These are phyloP conservation scores for Ruditapes philippinarum DNA, from an alignment of 1,140 invertebrate species.

Conservation along the genomic window DNA sequence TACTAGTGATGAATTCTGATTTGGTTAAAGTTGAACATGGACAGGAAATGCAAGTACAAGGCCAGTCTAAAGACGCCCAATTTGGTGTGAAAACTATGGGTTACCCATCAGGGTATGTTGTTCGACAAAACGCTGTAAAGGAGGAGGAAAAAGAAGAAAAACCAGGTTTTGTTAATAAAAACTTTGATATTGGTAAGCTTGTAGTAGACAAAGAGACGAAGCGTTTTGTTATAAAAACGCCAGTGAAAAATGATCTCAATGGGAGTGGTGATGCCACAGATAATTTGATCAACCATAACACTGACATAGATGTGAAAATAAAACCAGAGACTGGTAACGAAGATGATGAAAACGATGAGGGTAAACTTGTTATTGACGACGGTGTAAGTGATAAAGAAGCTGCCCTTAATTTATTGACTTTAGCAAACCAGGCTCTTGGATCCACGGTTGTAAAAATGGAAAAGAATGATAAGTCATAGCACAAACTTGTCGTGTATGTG, in stretches of 20 bases:
- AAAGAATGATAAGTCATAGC: too few relatives aligned
- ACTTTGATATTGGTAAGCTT: slow-evolving; percentile 23
- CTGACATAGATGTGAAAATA: background rate
- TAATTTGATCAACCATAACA: background rate
- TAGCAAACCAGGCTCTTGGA: slow-evolving; percentile 58
- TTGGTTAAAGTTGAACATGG: background rate
- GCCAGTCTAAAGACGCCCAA: background rate
- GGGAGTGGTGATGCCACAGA: slow-evolving; percentile 37
- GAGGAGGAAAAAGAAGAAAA: slow-evolving; percentile 7
- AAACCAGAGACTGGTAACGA: background rate
- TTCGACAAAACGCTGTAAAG: background rate
- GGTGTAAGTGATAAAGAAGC: slow-evolving; percentile 58
- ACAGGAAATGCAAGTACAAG: background rate
- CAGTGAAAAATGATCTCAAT: slow-evolving; percentile 31
- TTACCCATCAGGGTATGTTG: slow-evolving; percentile 48
- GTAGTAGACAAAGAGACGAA: slow-evolving; percentile 25
- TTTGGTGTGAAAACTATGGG: slow-evolving; percentile 40
- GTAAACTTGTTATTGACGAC: slow-evolving; percentile 59
- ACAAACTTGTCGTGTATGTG: too few relatives aligned
- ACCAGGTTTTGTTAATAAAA: background rate
- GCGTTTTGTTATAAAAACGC: slow-evolving; percentile 35
- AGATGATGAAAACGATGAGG: slow-evolving; percentile 41
- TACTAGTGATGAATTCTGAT: background rate
- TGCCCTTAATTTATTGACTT: slow-evolving; percentile 57
- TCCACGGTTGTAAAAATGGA: background rate